Evolutionary conservation across 2,113 vertebrate species (phyloP), one percentile per base, ranked within the genome.

Genomic region (Dasyprocta punctata): DNA sequence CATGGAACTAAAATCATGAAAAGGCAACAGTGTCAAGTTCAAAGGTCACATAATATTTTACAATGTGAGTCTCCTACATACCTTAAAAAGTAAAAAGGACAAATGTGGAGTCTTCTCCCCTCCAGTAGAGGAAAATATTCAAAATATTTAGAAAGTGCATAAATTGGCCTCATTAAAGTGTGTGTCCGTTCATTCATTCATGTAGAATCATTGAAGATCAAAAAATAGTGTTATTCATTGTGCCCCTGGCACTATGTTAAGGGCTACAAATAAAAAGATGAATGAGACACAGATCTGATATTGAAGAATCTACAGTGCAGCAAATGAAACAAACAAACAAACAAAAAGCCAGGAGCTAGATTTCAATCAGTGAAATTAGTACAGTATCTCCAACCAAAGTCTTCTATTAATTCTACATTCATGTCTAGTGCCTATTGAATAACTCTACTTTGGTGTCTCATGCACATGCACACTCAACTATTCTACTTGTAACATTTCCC

Each of bases 251-350:
- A 69, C 33, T 17, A 73, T 96, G 75, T 65, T 80, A 93, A 73
- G 17, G 26, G 13, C 33, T 86, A 93, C n/a, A 90, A 38, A 91
- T 85, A 67, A 90, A 96, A 89, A 26, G 58, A 93, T 71, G n/a
- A 86, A 77, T 77, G 54, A 86, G 17, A 65, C 56, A 69, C 13
- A 10, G 7, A 93, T 65, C 33, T 89, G 17, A 47, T 33, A 65
- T 89, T 38, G 92, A 91, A 91, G 44, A 86, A 86, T 71, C 77
- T 85, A 87, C 4, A 93, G 71, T 95, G 17, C 90, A 80, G 11
- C 26, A 94, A 89, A 89, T 49, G 63, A 94, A 94, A 96, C 13
- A 56, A 93, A 47, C n/a, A n/a, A n/a, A n/a, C n/a, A n/a, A n/a
- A n/a, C n/a, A n/a, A 93, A 94, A 75, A 67, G 30, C 56, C 12